Base-by-base conservation (phyloP, 1,140 invertebrate species). In the Vanessa atalanta region DNA sequence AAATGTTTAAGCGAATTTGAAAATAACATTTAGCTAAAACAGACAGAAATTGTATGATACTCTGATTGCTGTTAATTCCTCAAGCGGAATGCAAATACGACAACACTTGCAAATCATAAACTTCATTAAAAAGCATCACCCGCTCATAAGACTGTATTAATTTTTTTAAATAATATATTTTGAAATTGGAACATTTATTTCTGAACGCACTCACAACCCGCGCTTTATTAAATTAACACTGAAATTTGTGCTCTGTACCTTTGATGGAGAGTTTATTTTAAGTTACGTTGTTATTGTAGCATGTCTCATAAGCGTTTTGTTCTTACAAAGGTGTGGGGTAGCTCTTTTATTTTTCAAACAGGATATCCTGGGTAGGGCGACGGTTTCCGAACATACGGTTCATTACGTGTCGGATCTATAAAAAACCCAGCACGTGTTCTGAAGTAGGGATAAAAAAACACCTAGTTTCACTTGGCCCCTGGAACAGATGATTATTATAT, bases 321-420 rank as follows among this genome's bases (percentile, higher is more conserved):
- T 67, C 77, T 75, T 79, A 76, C 75, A 83, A 85, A 88, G 88
- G 89, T 89, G 89, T 85, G 83, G 89, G 88, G 87, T 88, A 84
- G 85, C 81, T 88, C 87, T 89, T 92, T 92, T 92, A 90, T 92
- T 92, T 85, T 92, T 92, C 85, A 88, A 89, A 92, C 90, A 92
- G 90, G 90, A 92, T 90, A 92, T 92, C 90, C 90, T 90, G 86
- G 75, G 82, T 73, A 80, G 83, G 79, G 83, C 80, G 83, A 80
- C 80, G 81, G 84, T 87, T 89, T 88, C 88, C 85, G 83, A 89
- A 79, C 84, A 82, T 87, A 88, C 85, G 85, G 83, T 90, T 90
- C 84, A 83, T 87, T 88, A 85, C 80, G 79, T 86, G 84, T 79
- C 65, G 53, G 47, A 57, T 57, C 69, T 74, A 78, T 78, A 78